Conservation (phyloP, 2,113 vertebrate species). For the Tychaedon coryphoeus region DNA sequence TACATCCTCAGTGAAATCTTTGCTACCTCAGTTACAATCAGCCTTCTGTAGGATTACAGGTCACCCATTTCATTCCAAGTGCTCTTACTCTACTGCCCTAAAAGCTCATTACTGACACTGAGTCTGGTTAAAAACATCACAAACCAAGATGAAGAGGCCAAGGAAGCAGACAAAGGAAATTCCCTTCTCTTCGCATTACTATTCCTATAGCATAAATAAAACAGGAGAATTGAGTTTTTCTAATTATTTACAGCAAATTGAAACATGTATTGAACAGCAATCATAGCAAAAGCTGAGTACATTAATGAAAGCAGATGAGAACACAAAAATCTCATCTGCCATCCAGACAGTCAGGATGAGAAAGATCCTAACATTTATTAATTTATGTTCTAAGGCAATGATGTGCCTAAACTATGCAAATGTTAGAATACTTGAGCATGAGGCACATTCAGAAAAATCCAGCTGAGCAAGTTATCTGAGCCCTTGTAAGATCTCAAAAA, state of each 20-base stretch:
- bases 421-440: background rate
- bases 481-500: background rate
- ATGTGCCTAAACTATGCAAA: background rate
- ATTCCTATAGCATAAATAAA: background rate
- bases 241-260: background rate
- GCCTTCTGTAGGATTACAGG: background rate
- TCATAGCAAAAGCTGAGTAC: background rate
- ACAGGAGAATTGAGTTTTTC: rapidly evolving
- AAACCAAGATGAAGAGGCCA: background rate
- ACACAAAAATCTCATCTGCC: background rate
- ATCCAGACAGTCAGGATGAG: background rate
- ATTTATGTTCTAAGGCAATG: background rate
- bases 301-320: background rate
- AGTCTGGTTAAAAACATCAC: background rate
- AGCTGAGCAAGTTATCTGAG: background rate
- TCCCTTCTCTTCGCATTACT: background rate
- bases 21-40: background rate
- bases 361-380: background rate
- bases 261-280: background rate
- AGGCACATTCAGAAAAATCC: background rate
- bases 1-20: background rate
- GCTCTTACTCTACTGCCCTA: background rate
- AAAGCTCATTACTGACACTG: background rate
- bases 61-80: background rate
- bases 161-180: background rate